phyloP scores from a whole-genome alignment of 2,797 vertebrate species.

The Anomalospiza imberbis region DNA sequence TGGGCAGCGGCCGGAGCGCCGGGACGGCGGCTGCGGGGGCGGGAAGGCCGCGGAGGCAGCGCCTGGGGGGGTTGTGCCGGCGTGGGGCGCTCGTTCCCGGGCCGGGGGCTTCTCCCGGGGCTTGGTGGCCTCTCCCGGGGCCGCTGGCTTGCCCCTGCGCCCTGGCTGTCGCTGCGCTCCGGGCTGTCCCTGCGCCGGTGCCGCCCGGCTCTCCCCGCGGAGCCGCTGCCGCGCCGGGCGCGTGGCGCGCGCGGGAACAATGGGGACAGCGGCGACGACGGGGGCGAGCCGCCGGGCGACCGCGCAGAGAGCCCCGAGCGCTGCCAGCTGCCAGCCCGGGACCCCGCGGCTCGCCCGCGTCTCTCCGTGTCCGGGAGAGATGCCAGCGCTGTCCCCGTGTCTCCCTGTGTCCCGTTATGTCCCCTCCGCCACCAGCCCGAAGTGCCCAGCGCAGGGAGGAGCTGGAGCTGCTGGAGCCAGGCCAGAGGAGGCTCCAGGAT shows the following conservation, averaged over 20 bases:
- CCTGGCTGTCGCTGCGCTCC: too few species aligned
- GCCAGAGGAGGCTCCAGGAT: not conserved
- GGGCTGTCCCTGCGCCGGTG: too few species aligned
- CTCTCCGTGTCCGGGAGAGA: not conserved
- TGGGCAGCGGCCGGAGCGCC: not conserved
- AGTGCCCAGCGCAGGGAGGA: not conserved
- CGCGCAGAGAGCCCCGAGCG: not conserved
- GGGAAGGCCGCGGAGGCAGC: not conserved
- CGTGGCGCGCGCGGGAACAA: not conserved
- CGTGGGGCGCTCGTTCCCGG: too few species aligned
- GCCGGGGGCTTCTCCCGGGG: not conserved
- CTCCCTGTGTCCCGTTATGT: rapidly evolving
- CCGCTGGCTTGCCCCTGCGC: too few species aligned
- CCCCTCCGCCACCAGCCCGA: too few species aligned
- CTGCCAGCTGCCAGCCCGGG: too few species aligned
- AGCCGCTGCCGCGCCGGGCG: not conserved
- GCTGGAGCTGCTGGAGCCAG: not conserved
- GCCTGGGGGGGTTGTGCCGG: not conserved
- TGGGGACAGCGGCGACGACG: not conserved
- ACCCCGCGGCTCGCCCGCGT: not conserved
- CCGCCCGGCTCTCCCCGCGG: not conserved
- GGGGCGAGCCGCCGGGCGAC: not conserved
- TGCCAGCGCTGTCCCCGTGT: not conserved
- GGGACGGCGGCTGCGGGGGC: too few species aligned
- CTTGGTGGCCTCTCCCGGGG: not conserved